Evolutionary conservation across 2,888 invertebrate genomes (phyloP), one percentile per base, ranked within the genome.

Genomic region (Drosophila monieri): DNA sequence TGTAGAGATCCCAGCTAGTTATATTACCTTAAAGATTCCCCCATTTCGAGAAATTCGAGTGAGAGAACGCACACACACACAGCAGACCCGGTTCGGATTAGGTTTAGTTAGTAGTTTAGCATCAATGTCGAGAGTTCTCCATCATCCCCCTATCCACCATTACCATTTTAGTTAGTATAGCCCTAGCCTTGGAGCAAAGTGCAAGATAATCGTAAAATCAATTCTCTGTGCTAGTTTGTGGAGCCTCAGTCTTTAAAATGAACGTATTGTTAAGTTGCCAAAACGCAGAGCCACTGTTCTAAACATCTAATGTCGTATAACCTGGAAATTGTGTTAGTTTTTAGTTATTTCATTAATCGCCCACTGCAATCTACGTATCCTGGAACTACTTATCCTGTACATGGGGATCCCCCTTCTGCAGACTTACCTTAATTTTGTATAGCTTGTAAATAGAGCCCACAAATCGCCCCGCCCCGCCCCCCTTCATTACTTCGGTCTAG

Each of bases 11-110:
- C 35, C 21, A 14, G 23, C 6, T 37, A 37, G 37, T 27, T 30
- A n/a, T 37, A 54, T 52, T 46, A 48, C 53, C 53, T 46, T 48
- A 30, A 37, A 27, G 49, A 32, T 15, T 27, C 21, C 51, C 27
- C 27, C 52, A 32, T 47, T 52, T 58, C 58, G 41, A 67, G 30
- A 43, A 37, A 48, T 49, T 59, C 48, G 62, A 70, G 71, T 70
- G 62, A 72, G 71, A 46, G 44, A 66, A 71, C 77, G 78, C 83
- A 81, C 77, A 80, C 54, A 43, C 83, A 81, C 77, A 80, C 54
- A 43, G 44, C 53, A 64, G 53, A 66, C 67, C 75, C 76, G 61
- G 86, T 75, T 85, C 80, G 64, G 76, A 75, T 83, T 83, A 85
- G 72, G 41, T 43, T 70, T 74, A 85, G 71, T 78, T 73, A 49